These are phyloP conservation scores for Hyperopisus bebe DNA, from an alignment of 2,113 vertebrate genomes.

Conservation along the genomic window DNA sequence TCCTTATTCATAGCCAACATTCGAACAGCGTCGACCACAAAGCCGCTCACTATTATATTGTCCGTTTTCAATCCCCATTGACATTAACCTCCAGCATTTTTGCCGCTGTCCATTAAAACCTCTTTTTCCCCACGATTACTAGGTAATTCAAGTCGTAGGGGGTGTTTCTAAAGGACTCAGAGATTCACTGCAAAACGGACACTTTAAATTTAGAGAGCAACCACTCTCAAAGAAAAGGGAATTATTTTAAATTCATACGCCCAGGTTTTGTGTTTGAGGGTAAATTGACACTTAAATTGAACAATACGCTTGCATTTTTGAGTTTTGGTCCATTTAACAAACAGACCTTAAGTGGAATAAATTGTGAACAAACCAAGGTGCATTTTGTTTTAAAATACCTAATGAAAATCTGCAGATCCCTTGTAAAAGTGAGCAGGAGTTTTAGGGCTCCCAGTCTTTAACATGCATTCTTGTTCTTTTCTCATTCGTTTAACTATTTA, in stretches of 20 bases:
- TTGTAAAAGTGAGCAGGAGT: not conserved
- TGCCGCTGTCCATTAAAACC: slow-evolving; percentile 53
- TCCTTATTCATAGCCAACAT: slow-evolving; percentile 51
- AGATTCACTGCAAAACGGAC: slow-evolving; percentile 25
- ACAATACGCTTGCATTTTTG: not conserved
- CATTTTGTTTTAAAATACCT: not conserved
- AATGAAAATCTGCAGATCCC: not conserved
- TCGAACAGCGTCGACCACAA: slow-evolving; percentile 49
- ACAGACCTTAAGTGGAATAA: not conserved
- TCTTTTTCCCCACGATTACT: slow-evolving; percentile 47
- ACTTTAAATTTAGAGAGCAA: not conserved
- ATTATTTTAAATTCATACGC: slow-evolving; percentile 19
- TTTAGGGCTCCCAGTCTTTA: not conserved
- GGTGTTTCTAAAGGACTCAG: slow-evolving; percentile 32
- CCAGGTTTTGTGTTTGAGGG: not conserved
- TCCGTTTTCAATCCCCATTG: slow-evolving; percentile 33
- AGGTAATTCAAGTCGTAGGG: slow-evolving; percentile 42
- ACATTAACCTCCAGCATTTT: slow-evolving; percentile 60
- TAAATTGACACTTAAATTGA: slow-evolving; percentile 26
- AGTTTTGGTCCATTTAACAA: not conserved
- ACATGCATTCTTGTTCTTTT: not conserved
- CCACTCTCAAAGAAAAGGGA: slow-evolving; percentile 29
- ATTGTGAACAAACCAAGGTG: not conserved
- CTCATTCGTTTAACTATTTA: not conserved
- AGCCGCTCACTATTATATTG: slow-evolving; percentile 56